Evolutionary conservation across 1,140 invertebrate species (phyloP).

Genomic region (Pseudomyrmex concolor): DNA sequence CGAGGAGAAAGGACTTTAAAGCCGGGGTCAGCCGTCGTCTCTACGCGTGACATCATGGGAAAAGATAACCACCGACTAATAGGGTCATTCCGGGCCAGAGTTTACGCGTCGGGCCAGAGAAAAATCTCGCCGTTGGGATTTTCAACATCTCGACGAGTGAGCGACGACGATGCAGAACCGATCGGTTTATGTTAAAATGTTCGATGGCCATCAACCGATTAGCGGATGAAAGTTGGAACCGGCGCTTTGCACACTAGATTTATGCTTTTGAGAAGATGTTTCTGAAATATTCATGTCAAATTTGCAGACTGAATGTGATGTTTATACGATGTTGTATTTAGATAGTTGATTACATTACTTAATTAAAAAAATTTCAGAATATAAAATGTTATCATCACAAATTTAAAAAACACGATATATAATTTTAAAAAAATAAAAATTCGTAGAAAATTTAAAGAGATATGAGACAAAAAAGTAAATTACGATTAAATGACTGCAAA

Average conservation of each 20-base stretch:
- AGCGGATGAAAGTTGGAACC: conserved; percentile 43
- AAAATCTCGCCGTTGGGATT: conserved; percentile 54
- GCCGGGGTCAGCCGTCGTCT: conserved; percentile 63
- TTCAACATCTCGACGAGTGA: conserved; percentile 44
- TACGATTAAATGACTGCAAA: background rate
- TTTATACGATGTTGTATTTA: background rate
- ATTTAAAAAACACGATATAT: background rate
- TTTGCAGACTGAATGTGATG: conserved; percentile 5
- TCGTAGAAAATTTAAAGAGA: background rate
- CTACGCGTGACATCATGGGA: conserved; percentile 62
- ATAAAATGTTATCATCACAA: background rate
- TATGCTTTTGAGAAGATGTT: background rate
- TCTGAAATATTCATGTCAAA: conserved; percentile 1
- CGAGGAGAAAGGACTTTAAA: conserved; percentile 71
- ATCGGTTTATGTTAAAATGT: conserved; percentile 25
- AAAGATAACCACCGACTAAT: conserved; percentile 72
- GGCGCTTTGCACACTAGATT: background rate
- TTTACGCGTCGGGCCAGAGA: conserved; percentile 40
- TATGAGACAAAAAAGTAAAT: background rate
- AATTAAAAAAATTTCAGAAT: background rate
- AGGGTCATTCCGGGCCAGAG: conserved; percentile 67
- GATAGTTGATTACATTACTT: background rate
- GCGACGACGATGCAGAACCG: background rate
- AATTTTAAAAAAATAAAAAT: background rate
- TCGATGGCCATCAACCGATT: conserved; percentile 44